A percentile compares a stretch with the other conserved stretches of the same genome.
phyloP scores from a whole-genome alignment of 2,888 invertebrate species.

The Protula sp. region DNA sequence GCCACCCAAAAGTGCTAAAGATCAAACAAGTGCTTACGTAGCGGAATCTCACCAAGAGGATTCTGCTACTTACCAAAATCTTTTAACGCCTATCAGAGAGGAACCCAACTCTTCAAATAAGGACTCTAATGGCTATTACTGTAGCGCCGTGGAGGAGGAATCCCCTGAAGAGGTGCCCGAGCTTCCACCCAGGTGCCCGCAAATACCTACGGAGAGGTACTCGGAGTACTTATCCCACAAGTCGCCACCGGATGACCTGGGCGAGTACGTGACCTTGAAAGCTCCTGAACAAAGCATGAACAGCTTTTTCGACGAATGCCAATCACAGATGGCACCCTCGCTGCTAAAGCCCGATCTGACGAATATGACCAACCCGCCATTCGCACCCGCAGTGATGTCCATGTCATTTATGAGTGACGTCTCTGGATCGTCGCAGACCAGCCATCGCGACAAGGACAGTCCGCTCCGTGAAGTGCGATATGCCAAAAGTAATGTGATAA shows the following conservation, averaged over 20 bases:
- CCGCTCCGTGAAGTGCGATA: conserved; percentile 17
- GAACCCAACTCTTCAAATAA: neutral
- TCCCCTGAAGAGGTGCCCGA: neutral
- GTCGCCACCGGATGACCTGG: conserved; percentile 5
- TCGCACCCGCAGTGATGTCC: neutral
- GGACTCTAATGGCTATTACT: neutral
- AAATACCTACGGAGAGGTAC: neutral
- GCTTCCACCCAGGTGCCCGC: neutral
- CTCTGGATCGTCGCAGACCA: neutral
- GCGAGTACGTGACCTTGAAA: conserved; percentile 12
- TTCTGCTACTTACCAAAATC: neutral
- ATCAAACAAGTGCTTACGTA: neutral
- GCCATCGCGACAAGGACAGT: conserved; percentile 2
- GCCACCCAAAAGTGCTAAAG: neutral
- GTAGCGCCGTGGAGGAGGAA: neutral
- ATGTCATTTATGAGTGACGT: too few relatives aligned
- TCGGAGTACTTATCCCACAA: neutral
- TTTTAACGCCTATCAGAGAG: neutral
- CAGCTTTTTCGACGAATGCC: neutral
- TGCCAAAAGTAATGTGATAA: conserved; percentile 16
- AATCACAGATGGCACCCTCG: neutral
- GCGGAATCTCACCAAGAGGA: neutral
- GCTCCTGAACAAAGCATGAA: conserved; percentile 3
- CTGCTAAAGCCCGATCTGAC: neutral
- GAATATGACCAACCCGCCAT: neutral